Evolutionary conservation across 1,140 invertebrate species (phyloP), one percentile per base, ranked within the genome.

Genomic region (Prorops nasuta): DNA sequence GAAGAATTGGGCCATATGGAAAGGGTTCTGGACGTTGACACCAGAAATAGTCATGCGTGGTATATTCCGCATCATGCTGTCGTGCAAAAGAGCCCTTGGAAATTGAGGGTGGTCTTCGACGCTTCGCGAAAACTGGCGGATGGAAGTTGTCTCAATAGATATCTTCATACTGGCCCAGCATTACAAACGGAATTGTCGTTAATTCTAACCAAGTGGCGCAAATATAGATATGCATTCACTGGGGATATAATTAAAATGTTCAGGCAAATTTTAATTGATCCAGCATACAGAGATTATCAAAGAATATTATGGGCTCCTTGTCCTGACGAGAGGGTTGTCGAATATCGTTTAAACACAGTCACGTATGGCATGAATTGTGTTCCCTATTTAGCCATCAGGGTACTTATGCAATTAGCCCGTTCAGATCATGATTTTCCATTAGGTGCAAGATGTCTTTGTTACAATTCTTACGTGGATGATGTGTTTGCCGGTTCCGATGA

Each of bases 361-460:
- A 74, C 73, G 0, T 76, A 67, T 54, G 72, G 74, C 1, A 63
- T 56, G 14, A 22, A 45, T 0, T 45, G 34, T 10, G 62, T 64
- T 8, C 58, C 67, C 0, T 73, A 56, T 51, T 31, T 64, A 6
- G 57, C 71, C 0, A 62, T 52, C 1, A 46, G 61, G 8, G 38
- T 19, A 12, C 17, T 70, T 10, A 10, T 45, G 8, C 42, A 68
- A 51, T 31, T 65, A 16, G 53, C 59, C 1, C 2, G 22, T 1
- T 28, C 24, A 28, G 6, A 6, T 12, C 24, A 28, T 12, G n/a
- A n/a, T n/a, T n/a, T n/a, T n/a, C 24, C 24, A 28, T 12, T 28
- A 7, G 12, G 24, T 7, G 24, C 24, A 7, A 12, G 12, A 28
- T 28, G 24, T 12, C 6, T 28, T 28, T 12, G 6, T 7, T 6